Evolutionary conservation across 2,888 invertebrate genomes (phyloP).

Genomic region (Morpho achilles): DNA sequence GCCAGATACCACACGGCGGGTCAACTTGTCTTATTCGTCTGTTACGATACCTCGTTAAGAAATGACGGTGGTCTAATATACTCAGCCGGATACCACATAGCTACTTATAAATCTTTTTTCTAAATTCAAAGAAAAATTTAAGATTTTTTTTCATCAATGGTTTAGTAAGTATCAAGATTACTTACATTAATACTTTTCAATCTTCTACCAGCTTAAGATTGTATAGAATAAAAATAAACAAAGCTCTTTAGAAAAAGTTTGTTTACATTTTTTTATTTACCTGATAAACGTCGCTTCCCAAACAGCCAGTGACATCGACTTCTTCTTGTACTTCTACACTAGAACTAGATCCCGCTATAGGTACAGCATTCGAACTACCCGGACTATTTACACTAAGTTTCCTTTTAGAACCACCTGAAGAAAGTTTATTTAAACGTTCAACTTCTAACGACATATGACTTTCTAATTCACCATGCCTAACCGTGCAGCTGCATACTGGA

Average conservation of each 20-base stretch:
- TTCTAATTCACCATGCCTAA: conserved; percentile 90
- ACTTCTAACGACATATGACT: conserved; percentile 89
- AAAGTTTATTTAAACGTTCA: conserved; percentile 59
- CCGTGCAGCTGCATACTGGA: conserved; percentile 92
- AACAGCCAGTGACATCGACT: conserved; percentile 60
- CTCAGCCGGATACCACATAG: too few species aligned
- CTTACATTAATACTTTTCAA: too few species aligned
- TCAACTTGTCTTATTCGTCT: too few species aligned
- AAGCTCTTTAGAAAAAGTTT: neutral
- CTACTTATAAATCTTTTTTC: too few species aligned
- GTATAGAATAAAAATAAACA: too few species aligned
- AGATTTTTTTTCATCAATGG: too few species aligned
- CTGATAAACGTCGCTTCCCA: conserved; percentile 70
- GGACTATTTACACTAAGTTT: conserved; percentile 56
- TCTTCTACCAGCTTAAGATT: too few species aligned
- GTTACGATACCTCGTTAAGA: too few species aligned
- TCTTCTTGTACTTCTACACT: conserved; percentile 45
- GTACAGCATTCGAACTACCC: conserved; percentile 36
- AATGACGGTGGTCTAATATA: too few species aligned
- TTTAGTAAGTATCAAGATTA: too few species aligned
- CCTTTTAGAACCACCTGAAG: conserved; percentile 51
- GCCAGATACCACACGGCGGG: too few species aligned
- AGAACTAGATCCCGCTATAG: conserved; percentile 52
- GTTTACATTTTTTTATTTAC: conserved; percentile 35
- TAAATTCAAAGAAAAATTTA: too few species aligned